Evolutionary conservation across 1,140 invertebrate genomes (phyloP).

Genomic region (Pseudoatta argentina): DNA sequence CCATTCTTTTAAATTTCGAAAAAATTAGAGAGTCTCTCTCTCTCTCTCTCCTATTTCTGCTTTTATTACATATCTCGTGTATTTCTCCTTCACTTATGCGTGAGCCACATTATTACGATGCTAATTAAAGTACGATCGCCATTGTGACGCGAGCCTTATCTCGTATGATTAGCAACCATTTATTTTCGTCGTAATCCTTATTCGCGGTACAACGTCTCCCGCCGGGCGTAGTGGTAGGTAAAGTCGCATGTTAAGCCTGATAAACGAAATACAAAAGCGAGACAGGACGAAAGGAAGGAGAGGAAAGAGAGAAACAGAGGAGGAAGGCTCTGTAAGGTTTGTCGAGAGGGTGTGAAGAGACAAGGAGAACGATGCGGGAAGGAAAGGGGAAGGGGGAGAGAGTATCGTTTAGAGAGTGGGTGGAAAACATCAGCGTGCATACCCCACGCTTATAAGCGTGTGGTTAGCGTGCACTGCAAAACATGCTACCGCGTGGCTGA

Average conservation of each 20-base stretch:
- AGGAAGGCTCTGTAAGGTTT: background rate
- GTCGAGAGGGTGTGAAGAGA: constrained; percentile 59
- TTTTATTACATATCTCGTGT: background rate
- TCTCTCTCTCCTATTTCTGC: background rate
- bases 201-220: constrained; percentile 51
- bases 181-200: constrained; percentile 70
- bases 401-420: constrained; percentile 31
- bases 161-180: constrained; percentile 46
- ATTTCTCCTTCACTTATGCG: background rate
- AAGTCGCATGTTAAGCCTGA: constrained; percentile 82
- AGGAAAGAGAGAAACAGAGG: constrained; percentile 22
- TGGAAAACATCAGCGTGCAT: constrained; percentile 61
- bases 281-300: constrained; percentile 40
- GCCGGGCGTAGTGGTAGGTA: constrained; percentile 69
- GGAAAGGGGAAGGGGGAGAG: constrained; percentile 1
- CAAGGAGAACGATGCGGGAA: constrained; percentile 20
- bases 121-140: constrained; percentile 49
- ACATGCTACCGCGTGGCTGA: constrained; percentile 71
- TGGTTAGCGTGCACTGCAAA: constrained; percentile 64
- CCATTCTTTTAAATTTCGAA: background rate
- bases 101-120: constrained; percentile 26
- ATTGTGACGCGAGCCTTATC: constrained; percentile 42
- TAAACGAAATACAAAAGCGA: constrained; percentile 82
- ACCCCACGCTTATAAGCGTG: constrained; percentile 55
- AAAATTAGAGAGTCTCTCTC: background rate